Evolutionary conservation across 2,113 vertebrate species (phyloP).

Genomic region (Lanius collurio): DNA sequence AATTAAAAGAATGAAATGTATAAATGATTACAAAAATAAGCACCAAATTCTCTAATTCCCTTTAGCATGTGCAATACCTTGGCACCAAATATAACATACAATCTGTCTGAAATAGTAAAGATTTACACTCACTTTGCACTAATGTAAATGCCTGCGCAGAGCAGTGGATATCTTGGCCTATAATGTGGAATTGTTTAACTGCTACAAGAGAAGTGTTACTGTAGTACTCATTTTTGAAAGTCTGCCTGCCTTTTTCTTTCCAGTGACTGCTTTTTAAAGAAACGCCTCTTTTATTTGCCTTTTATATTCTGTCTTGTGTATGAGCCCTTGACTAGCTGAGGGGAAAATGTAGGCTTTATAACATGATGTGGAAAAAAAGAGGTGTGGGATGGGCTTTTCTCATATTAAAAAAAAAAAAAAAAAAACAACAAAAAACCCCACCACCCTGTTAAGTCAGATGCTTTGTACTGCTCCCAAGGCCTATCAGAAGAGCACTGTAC

Average conservation of each 20-base stretch:
- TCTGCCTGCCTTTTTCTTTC: background rate
- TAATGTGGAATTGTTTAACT: background rate
- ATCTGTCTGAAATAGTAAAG: background rate
- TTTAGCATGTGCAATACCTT: background rate
- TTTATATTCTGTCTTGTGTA: background rate
- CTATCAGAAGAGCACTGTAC: slow-evolving; percentile 29
- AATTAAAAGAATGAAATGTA: background rate
- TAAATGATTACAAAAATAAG: background rate
- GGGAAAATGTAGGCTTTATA: background rate
- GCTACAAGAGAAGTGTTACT: background rate
- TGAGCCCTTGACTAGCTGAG: background rate
- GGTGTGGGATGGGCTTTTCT: background rate
- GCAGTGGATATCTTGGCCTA: background rate
- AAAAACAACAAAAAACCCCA: background rate
- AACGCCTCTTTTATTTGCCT: background rate
- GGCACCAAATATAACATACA: background rate
- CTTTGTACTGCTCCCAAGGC: slow-evolving; percentile 56
- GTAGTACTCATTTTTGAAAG: background rate
- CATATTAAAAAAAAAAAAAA: background rate
- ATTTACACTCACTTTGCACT: background rate
- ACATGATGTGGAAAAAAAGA: background rate
- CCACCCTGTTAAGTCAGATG: background rate
- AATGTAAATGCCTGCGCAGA: background rate
- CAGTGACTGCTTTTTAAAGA: background rate
- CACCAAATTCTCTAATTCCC: background rate